phyloP scores from a whole-genome alignment of 23 tunicate genomes.

The Styela clava region DNA sequence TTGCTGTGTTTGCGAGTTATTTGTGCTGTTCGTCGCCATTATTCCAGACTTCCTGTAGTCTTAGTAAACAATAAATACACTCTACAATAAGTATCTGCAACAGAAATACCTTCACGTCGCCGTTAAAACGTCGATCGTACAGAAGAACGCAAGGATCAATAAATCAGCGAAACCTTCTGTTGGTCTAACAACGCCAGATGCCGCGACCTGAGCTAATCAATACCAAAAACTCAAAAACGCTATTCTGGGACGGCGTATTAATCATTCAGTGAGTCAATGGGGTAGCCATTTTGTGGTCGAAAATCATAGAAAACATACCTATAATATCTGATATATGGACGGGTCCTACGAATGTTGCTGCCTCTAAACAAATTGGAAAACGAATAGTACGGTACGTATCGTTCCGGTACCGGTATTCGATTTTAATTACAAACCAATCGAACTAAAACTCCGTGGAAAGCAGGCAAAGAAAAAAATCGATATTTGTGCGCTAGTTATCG shows the following conservation, averaged over 20 bases:
- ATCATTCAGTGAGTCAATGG: neutral
- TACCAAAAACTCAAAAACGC: neutral
- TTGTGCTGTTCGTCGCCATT: slow-evolving; percentile 43
- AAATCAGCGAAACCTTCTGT: neutral
- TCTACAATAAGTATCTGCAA: neutral
- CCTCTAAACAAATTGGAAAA: too few relatives aligned
- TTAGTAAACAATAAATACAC: neutral
- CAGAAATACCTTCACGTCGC: neutral
- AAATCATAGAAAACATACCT: too few relatives aligned
- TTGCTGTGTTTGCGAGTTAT: slow-evolving; percentile 32
- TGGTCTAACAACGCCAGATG: neutral
- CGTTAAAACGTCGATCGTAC: neutral
- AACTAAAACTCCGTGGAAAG: neutral
- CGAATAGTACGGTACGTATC: too few relatives aligned
- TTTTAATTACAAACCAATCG: neutral
- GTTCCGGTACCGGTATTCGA: too few relatives aligned
- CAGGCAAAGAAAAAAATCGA: neutral
- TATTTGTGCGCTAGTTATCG: neutral
- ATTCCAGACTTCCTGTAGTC: neutral
- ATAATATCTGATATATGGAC: too few relatives aligned
- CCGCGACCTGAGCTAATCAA: neutral
- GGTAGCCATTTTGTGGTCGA: neutral
- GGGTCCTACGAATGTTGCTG: too few relatives aligned
- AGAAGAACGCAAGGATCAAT: neutral
- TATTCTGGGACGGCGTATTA: neutral